phyloP scores from a whole-genome alignment of 2,113 vertebrate genomes.

The Apteryx owenii region DNA sequence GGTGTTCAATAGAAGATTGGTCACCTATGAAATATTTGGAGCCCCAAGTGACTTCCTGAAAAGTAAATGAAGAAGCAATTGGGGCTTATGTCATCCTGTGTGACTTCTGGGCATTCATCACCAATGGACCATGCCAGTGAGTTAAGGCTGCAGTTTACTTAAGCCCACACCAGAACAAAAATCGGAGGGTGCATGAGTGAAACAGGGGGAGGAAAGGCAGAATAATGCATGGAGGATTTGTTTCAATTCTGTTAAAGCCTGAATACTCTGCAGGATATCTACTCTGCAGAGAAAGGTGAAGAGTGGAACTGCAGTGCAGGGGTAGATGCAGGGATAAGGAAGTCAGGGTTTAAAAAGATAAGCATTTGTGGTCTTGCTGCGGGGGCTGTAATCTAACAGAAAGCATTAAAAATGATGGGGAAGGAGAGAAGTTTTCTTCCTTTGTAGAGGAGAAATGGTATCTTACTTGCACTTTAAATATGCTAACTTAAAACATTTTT shows the following conservation, averaged over 20 bases:
- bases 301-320: neutral
- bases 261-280: neutral
- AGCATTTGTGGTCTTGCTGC: neutral
- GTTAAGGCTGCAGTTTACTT: neutral
- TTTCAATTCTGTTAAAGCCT: neutral
- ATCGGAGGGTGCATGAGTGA: neutral
- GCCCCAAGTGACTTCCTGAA: conserved; percentile 77
- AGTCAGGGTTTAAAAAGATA: neutral
- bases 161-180: neutral
- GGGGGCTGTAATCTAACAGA: neutral
- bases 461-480: neutral
- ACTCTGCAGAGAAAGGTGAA: neutral
- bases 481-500: neutral
- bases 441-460: neutral
- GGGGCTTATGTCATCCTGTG: conserved; percentile 58
- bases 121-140: conserved; percentile 74
- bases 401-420: neutral
- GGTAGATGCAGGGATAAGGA: neutral
- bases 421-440: neutral
- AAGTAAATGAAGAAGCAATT: conserved; percentile 71
- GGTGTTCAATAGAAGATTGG: conserved; percentile 7
- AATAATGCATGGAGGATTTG: neutral
- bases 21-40: conserved; percentile 49
- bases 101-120: conserved; percentile 66
- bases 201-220: neutral